These are phyloP conservation scores for Drosophila cracens DNA, from an alignment of 2,888 invertebrate genomes.

Conservation along the genomic window DNA sequence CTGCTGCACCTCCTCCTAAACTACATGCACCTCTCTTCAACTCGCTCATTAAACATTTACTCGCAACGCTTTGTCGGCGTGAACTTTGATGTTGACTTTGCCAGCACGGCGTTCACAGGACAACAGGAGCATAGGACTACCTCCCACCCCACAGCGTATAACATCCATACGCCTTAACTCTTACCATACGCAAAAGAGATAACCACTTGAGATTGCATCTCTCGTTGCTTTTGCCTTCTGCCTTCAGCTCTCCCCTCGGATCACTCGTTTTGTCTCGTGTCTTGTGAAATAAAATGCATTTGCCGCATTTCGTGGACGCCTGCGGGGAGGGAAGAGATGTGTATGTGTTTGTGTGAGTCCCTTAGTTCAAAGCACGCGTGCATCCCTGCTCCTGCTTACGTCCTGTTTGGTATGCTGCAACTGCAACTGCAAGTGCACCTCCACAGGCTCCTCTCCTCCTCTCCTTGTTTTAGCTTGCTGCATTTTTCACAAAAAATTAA, in stretches of 20 bases:
- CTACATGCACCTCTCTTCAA: conserved; percentile 30
- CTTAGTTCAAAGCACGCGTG: conserved; percentile 30
- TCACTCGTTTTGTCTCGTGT: conserved; percentile 38
- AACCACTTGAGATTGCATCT: conserved; percentile 81
- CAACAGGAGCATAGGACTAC: conserved; percentile 20
- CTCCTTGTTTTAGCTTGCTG: conserved; percentile 25
- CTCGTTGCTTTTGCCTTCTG: conserved; percentile 35
- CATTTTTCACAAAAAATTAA: conserved; percentile 56
- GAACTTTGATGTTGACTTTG: conserved; percentile 82
- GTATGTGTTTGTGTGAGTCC: conserved; percentile 13
- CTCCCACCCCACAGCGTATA: background rate
- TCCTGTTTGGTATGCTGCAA: conserved; percentile 28
- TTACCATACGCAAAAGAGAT: conserved; percentile 59
- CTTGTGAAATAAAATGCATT: conserved; percentile 78
- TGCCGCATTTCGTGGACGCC: conserved; percentile 71
- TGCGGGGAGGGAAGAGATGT: conserved; percentile 16
- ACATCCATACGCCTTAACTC: background rate
- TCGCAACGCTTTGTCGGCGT: conserved; percentile 80
- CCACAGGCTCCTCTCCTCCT: conserved; percentile 17
- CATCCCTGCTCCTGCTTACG: conserved; percentile 22
- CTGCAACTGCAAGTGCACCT: conserved; percentile 50
- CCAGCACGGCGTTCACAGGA: conserved; percentile 38
- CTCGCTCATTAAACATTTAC: conserved; percentile 80
- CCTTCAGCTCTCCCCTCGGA: conserved; percentile 16
- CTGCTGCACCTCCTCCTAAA: conserved; percentile 42